A percentile compares a stretch with the other conserved stretches of the same genome.
phyloP scores from a whole-genome alignment of 2,797 vertebrate species.

The Rallus crepitans region DNA sequence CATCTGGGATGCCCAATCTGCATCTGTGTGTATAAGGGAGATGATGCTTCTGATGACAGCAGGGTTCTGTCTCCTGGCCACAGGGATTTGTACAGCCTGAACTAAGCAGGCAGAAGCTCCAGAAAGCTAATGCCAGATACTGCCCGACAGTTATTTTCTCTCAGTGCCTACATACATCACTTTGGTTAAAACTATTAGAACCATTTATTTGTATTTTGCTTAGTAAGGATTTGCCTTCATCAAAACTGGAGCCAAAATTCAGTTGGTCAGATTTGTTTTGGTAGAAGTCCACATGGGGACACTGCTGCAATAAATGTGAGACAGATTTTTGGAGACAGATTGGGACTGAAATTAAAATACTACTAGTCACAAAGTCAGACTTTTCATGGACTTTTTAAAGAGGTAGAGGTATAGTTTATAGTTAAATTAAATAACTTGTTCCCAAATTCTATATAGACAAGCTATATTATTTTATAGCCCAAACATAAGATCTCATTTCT shows the following conservation, averaged over 20 bases:
- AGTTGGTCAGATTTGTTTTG: neutral
- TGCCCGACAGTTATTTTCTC: neutral
- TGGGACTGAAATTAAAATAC: neutral
- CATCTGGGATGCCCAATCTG: neutral
- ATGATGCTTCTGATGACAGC: neutral
- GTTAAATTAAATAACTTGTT: neutral
- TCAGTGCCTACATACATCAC: neutral
- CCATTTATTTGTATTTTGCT: neutral
- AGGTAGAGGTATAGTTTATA: neutral
- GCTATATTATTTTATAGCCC: neutral
- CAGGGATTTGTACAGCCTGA: neutral
- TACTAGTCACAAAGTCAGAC: neutral
- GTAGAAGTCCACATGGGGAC: constrained; percentile 14
- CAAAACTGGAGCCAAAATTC: neutral
- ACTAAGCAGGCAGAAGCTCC: neutral
- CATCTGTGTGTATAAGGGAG: neutral
- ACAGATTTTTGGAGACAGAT: neutral
- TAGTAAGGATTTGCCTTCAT: neutral
- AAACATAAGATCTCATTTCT: neutral
- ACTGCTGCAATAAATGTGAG: neutral
- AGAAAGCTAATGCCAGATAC: neutral
- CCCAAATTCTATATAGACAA: neutral
- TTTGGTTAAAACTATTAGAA: neutral
- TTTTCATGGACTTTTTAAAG: neutral
- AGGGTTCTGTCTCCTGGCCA: neutral